Evolutionary conservation across 2,888 invertebrate species (phyloP), one percentile per base, ranked within the genome.

Genomic region (Hoplodrina ambigua): DNA sequence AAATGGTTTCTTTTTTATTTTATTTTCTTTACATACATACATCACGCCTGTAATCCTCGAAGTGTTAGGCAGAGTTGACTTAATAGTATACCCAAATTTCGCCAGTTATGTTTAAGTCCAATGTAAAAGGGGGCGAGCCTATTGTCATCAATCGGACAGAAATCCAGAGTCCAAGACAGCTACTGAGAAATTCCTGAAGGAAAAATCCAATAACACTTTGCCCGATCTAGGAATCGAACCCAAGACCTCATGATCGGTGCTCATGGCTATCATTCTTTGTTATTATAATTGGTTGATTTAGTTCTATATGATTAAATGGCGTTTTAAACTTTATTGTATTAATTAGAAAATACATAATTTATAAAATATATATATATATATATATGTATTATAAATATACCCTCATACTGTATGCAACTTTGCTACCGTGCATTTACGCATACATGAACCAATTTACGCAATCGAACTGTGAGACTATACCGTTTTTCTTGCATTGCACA

Each of bases 401-500:
- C 33, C 56, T 73, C 63, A 72, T 70, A 71, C 57, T 65, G 65
- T 60, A 81, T 70, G 71, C 73, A 57, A 76, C 63, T 44, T 44
- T 58, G 71, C 70, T 63, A 67, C 37, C 56, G 62, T 76, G 64
- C 69, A 69, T 74, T 78, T 76, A 72, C 62, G 56, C 78, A 76
- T 68, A 68, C 64, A 66, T 72, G 66, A 46, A 76, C 67, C 69
- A 80, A 83, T 77, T 86, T 80, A 67, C 74, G 71, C 69, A 85
- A 80, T 69, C 41, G 70, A 77, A 72, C 61, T 69, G 55, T 77
- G 71, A 57, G 55, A 75, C 53, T n/a, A 52, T 49, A 20, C 13
- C 15, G 66, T 73, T 73, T 83, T 71, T 73, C 49, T 64, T 7
- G 5, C 13, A 60, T 25, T 59, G 30, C 46, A 80, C 64, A 55